phyloP scores from a whole-genome alignment of 2,113 vertebrate genomes.

The Semnopithecus entellus region DNA sequence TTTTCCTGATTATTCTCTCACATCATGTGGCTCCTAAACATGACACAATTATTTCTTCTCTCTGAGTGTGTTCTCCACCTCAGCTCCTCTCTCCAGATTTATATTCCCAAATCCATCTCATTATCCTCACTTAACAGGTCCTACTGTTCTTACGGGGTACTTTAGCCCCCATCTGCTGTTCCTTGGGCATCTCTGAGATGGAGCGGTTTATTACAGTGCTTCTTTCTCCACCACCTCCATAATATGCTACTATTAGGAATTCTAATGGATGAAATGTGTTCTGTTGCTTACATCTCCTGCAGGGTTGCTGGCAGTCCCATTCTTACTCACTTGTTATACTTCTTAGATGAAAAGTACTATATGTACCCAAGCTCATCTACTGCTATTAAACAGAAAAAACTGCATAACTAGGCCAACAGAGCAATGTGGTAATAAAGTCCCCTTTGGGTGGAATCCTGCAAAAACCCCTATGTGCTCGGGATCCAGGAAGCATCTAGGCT shows the following conservation, averaged over 20 bases:
- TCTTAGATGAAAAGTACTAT: constrained; percentile 5
- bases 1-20: background rate
- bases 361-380: background rate
- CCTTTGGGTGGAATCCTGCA: background rate
- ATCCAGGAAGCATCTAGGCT: background rate
- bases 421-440: background rate
- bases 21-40: background rate
- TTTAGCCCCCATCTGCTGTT: background rate
- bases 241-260: background rate
- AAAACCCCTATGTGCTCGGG: background rate
- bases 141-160: background rate
- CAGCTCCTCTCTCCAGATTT: background rate
- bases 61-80: background rate
- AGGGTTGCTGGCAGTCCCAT: background rate
- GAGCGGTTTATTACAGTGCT: background rate
- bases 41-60: background rate
- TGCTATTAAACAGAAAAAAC: constrained; percentile 17
- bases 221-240: background rate
- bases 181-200: background rate
- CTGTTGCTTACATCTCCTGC: background rate
- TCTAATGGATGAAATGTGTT: background rate
- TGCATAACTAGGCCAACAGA: background rate
- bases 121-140: background rate
- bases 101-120: background rate
- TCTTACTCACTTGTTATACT: background rate